Conservation (phyloP, 2,888 invertebrate species). For the Troides helena region DNA sequence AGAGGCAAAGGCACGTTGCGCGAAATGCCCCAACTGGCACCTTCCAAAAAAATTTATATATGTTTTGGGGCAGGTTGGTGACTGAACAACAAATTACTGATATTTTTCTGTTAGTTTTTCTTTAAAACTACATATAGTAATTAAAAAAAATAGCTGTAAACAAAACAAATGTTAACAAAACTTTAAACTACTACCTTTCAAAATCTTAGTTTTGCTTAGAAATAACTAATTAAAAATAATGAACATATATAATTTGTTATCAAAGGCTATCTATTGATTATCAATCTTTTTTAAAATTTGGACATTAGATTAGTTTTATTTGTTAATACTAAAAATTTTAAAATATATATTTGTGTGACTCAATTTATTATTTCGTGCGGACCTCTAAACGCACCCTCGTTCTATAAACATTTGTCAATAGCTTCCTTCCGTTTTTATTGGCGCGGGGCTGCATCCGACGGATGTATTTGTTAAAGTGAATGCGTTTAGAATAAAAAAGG, state of each 20-base stretch:
- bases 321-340: neutral
- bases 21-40: conserved; percentile 46
- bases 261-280: too few species aligned
- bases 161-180: too few species aligned
- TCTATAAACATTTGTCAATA: conserved; percentile 50
- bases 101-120: neutral
- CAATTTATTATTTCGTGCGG: neutral
- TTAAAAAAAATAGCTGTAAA: too few species aligned
- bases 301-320: neutral
- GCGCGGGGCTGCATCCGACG: conserved; percentile 32
- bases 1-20: conserved; percentile 65
- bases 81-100: neutral
- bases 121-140: neutral
- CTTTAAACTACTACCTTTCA: too few species aligned
- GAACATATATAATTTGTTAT: too few species aligned
- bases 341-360: neutral
- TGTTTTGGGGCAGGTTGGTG: neutral
- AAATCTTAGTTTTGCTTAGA: too few species aligned
- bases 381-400: conserved; percentile 22
- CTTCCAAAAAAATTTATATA: conserved; percentile 26
- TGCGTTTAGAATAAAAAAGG: conserved; percentile 19
- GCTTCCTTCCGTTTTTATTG: conserved; percentile 60
- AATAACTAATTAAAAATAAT: too few species aligned
- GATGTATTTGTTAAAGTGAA: conserved; percentile 26
- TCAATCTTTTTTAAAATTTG: too few species aligned